Conservation (phyloP, 1,140 invertebrate genomes). For the Yoshiicerus persimilis region DNA sequence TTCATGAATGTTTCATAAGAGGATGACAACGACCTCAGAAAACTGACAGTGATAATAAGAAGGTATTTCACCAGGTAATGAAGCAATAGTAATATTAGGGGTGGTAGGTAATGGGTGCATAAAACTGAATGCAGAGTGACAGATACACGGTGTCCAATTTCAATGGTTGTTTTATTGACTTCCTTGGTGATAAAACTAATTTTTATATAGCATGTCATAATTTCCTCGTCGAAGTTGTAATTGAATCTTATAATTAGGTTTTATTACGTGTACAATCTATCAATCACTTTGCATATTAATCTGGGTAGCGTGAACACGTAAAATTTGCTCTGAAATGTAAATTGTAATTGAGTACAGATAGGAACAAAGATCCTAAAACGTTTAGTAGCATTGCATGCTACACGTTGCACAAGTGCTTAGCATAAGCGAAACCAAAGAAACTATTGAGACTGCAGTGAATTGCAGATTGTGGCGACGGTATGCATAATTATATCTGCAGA, state of each 20-base stretch:
- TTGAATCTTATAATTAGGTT: neutral
- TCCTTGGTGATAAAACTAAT: neutral
- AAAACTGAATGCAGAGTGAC: neutral
- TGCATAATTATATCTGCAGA: neutral
- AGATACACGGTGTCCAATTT: neutral
- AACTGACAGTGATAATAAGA: neutral
- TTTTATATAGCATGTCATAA: neutral
- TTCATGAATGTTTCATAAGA: neutral
- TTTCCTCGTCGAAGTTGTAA: neutral
- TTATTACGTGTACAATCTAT: neutral
- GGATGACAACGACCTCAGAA: neutral
- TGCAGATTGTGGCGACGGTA: neutral
- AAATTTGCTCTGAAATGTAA: neutral
- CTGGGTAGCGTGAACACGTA: neutral
- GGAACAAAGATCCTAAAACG: neutral
- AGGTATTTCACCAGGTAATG: too few relatives aligned
- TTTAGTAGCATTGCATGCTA: neutral
- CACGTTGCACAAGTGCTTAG: neutral
- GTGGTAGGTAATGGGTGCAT: neutral
- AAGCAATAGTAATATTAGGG: too few relatives aligned
- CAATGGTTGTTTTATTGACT: neutral
- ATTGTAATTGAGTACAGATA: neutral
- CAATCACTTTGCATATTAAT: neutral
- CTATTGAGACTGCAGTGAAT: neutral
- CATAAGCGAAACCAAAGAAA: too few relatives aligned